These are phyloP conservation scores for Jaculus jaculus DNA, from an alignment of 2,113 vertebrate genomes.

Conservation along the genomic window DNA sequence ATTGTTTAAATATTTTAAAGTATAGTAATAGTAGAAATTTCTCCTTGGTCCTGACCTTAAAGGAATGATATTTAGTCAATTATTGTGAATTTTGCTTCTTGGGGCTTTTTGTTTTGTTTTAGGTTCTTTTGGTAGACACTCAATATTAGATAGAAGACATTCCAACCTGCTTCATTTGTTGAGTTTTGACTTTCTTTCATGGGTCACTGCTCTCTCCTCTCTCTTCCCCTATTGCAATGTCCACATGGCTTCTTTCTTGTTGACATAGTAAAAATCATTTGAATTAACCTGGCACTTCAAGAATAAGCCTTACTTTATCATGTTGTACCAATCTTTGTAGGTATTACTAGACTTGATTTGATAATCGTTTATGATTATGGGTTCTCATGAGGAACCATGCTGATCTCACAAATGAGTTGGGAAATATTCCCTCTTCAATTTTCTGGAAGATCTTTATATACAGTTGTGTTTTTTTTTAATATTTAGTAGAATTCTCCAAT, in stretches of 20 bases:
- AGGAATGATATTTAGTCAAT: neutral
- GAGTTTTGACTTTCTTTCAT: neutral
- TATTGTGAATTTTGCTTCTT: neutral
- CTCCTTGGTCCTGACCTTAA: neutral
- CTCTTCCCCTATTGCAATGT: neutral
- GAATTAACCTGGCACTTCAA: neutral
- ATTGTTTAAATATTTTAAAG: neutral
- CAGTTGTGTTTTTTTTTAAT: neutral
- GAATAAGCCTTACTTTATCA: neutral
- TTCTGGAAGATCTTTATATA: neutral
- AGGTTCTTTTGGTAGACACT: neutral
- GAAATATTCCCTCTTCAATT: neutral
- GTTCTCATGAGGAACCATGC: neutral
- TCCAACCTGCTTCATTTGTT: neutral
- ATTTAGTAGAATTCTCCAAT: slow-evolving; percentile 13
- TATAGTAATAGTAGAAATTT: neutral
- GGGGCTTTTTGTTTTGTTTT: neutral
- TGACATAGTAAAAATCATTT: neutral
- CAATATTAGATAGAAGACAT: neutral
- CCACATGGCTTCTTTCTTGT: neutral
- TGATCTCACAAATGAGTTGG: neutral
- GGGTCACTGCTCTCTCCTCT: neutral
- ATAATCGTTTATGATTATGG: neutral
- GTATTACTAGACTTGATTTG: neutral
- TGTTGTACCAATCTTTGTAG: neutral